Evolutionary conservation across 2,113 vertebrate genomes (phyloP).

Genomic region (Crocuta crocuta): DNA sequence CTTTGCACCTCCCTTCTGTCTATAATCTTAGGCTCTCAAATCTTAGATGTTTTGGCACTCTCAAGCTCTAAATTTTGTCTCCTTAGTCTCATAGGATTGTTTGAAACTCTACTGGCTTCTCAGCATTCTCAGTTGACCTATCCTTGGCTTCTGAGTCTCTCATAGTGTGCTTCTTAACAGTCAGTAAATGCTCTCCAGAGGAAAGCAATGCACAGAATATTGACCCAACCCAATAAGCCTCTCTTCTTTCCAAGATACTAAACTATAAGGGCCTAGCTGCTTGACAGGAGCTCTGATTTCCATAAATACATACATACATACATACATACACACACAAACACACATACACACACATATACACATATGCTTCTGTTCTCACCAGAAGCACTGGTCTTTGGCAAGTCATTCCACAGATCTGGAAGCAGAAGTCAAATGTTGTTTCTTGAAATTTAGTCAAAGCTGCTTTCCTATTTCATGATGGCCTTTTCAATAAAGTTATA

Average conservation of each 20-base stretch:
- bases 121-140: background rate
- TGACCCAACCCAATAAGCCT: background rate
- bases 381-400: background rate
- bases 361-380: background rate
- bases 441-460: background rate
- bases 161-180: background rate
- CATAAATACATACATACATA: background rate
- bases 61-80: background rate
- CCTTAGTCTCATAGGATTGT: background rate
- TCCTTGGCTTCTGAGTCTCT: background rate
- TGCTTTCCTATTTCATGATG: background rate
- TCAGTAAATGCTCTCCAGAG: background rate
- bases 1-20: background rate
- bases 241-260: background rate
- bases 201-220: background rate
- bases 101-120: background rate
- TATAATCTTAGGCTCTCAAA: background rate
- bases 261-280: background rate
- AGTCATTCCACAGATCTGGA: background rate
- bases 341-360: background rate
- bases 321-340: too few relatives aligned
- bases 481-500: background rate
- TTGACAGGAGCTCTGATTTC: background rate
- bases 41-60: background rate
- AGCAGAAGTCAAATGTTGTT: conserved; percentile 4